A percentile compares a stretch with the other conserved stretches of the same genome.
phyloP scores from a whole-genome alignment of 2,797 vertebrate species.

The Crocodylus rhombifer region DNA sequence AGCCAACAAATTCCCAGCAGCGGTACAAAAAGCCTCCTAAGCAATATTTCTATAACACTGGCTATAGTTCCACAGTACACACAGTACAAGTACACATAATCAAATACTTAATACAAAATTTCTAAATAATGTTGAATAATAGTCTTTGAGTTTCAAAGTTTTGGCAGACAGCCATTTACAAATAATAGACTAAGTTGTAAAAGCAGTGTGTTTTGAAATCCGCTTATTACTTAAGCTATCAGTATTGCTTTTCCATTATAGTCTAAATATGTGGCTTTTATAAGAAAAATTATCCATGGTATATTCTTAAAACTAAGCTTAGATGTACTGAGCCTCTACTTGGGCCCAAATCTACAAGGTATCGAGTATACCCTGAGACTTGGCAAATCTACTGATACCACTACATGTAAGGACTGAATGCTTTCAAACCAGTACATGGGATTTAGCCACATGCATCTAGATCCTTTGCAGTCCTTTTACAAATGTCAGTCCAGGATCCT shows the following conservation, averaged over 20 bases:
- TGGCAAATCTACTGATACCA: background rate
- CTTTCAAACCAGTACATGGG: background rate
- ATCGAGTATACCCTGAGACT: accelerated
- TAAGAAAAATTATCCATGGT: background rate
- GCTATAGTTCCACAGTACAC: background rate
- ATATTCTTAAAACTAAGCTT: background rate
- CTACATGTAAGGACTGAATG: background rate
- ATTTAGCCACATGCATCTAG: background rate
- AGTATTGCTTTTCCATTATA: constrained; percentile 44
- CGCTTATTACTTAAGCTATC: constrained; percentile 37
- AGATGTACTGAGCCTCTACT: background rate
- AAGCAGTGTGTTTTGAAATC: constrained; percentile 41
- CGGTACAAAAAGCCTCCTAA: background rate
- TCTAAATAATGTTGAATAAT: constrained; percentile 44
- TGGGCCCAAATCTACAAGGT: background rate
- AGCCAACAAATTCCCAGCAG: background rate
- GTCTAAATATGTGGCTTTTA: constrained; percentile 23
- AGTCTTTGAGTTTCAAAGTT: constrained; percentile 45
- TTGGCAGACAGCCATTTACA: constrained; percentile 49
- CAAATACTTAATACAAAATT: constrained; percentile 41
- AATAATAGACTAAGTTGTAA: constrained; percentile 23
- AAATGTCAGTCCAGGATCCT: background rate
- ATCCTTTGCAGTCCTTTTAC: background rate
- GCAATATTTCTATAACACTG: background rate
- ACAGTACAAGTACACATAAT: constrained; percentile 31